Base-by-base conservation (phyloP, 2,797 vertebrate genomes). In the Labroides dimidiatus region DNA sequence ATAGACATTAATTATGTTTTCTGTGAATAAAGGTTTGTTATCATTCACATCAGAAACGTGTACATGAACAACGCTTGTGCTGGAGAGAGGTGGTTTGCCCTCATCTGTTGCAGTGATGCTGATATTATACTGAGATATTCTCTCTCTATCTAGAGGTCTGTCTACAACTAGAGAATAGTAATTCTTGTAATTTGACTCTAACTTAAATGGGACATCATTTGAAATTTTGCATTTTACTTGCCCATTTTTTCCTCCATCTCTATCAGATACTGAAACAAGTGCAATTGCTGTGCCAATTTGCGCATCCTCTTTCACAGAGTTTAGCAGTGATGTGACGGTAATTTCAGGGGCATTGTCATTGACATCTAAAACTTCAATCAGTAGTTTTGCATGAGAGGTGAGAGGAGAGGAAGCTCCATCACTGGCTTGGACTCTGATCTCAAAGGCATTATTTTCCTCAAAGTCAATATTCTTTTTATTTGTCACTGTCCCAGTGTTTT, bases 401-500 rank as follows among this genome's bases (percentile, higher is more conserved):
- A 84, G 84, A 1, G 92, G 88, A 2, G 0, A 2, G 0, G 0
- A 0, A 0, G 92, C 93, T 36, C 87, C 87, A 54, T 95, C 93
- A 0, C 1, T 82, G 0, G 91, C 92, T 20, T 95, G 89, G 27
- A 95, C 91, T 0, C 90, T 78, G 1, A 96, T 78, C 60, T 96
- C 94, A 89, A 93, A 93, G 10, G 91, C 90, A 54, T 84, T 52
- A 0, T 72, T 87, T 59, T 91, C 78, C 45, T 97, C 96, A 59
- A 91, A 95, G 80, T 97, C 93, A 51, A 96, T 45, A 15, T 57
- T 68, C 0, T 80, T 90, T 42, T 90, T 91, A n/a, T 93, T 87
- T 1, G 68, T 87, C 0, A 96, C 92, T 83, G 95, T 92, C 23
- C 95, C 95, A 1, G 64, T 94, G 12, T 82, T 66, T 17, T 84